phyloP scores from a whole-genome alignment of 1,140 invertebrate species.

The Rhagoletis pomonella region DNA sequence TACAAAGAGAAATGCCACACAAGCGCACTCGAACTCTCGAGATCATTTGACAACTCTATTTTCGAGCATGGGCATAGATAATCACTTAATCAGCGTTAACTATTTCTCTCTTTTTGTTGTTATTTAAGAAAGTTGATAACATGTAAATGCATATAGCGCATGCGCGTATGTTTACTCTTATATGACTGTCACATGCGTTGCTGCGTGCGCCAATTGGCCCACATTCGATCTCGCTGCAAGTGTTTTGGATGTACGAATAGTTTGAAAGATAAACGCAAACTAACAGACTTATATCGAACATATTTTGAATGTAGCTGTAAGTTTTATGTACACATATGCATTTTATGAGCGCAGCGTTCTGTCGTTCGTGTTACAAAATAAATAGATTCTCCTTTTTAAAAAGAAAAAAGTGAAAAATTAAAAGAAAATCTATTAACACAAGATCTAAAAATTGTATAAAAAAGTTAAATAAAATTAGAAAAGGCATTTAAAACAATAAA shows the following conservation, averaged over 20 bases:
- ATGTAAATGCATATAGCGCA: not conserved
- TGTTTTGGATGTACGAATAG: too few relatives aligned
- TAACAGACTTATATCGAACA: too few relatives aligned
- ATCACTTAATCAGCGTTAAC: not conserved
- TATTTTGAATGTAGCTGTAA: not conserved
- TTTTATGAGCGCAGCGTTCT: too few relatives aligned
- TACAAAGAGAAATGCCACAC: not conserved
- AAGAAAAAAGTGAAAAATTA: not conserved
- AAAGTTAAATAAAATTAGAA: too few relatives aligned
- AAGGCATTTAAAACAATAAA: too few relatives aligned
- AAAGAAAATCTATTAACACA: not conserved
- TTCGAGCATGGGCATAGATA: not conserved
- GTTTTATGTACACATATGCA: not conserved
- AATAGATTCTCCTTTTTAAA: not conserved
- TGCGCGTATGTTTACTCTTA: not conserved
- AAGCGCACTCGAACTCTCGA: not conserved
- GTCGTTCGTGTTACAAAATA: too few relatives aligned
- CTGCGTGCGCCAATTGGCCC: not conserved
- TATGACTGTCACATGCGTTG: not conserved
- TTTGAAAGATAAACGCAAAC: too few relatives aligned
- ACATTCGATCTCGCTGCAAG: not conserved
- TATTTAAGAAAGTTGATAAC: too few relatives aligned
- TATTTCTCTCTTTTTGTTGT: too few relatives aligned
- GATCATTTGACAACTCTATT: not conserved
- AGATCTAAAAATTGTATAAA: too few relatives aligned